Conservation (phyloP, 1,140 invertebrate genomes). For the Drosophila takahashii region DNA sequence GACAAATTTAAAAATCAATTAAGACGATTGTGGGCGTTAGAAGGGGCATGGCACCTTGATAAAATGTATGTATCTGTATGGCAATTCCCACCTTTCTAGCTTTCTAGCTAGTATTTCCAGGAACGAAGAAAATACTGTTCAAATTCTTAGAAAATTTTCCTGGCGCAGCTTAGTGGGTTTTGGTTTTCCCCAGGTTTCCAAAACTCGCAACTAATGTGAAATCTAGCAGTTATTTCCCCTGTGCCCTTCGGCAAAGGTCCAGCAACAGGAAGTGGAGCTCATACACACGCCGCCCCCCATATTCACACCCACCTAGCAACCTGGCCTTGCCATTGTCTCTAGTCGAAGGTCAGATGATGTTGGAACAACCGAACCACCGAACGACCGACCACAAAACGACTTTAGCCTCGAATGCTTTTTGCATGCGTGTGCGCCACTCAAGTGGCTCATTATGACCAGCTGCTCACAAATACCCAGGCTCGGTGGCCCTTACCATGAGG, state of each 20-base stretch:
- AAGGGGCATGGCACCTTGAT: too few relatives aligned
- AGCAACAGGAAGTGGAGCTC: slow-evolving; percentile 66
- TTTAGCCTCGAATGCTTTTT: slow-evolving; percentile 51
- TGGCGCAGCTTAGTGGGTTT: too few relatives aligned
- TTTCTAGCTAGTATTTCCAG: too few relatives aligned
- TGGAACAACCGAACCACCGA: slow-evolving; percentile 21
- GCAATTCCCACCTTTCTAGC: too few relatives aligned
- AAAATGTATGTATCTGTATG: too few relatives aligned
- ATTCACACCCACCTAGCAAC: slow-evolving; percentile 4
- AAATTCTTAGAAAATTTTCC: too few relatives aligned
- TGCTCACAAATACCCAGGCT: slow-evolving; percentile 15
- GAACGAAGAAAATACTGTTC: too few relatives aligned
- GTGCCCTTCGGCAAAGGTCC: slow-evolving; percentile 13
- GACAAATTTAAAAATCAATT: too few relatives aligned
- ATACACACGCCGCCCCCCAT: background rate
- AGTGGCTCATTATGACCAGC: slow-evolving; percentile 61
- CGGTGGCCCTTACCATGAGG: background rate
- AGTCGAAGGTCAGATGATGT: slow-evolving; percentile 56
- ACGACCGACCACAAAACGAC: slow-evolving; percentile 22
- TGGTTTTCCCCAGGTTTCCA: background rate
- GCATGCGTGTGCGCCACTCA: slow-evolving; percentile 56
- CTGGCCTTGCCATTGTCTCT: slow-evolving; percentile 51
- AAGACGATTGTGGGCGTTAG: too few relatives aligned
- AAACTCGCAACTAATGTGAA: background rate
- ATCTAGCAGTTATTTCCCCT: slow-evolving; percentile 7